Percentiles rank a stretch among this genome's conserved stretches.
Evolutionary conservation across 35 echinoderm and acorn worm species (phyloP).

Genomic region (Lytechinus pictus): DNA sequence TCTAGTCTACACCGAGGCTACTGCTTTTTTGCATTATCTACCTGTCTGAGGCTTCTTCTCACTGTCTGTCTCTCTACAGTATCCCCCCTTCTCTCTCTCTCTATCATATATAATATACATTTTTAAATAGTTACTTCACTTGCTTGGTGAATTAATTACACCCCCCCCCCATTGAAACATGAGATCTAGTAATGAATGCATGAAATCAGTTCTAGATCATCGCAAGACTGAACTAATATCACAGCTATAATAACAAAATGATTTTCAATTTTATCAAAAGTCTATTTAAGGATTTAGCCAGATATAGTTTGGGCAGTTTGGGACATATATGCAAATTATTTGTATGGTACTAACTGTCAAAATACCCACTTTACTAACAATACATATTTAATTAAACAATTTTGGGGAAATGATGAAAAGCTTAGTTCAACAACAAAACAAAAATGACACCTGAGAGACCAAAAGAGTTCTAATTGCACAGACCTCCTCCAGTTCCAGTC

Average conservation of each 20-base stretch:
- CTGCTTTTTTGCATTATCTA: not conserved
- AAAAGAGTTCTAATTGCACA: not conserved
- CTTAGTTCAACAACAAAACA: no score
- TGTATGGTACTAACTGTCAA: no score
- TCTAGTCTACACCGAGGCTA: slow-evolving; percentile 9
- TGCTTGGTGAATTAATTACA: no score
- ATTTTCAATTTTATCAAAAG: no score
- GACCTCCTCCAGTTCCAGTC: not conserved
- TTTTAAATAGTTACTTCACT: no score
- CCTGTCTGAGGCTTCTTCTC: not conserved
- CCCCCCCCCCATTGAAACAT: not conserved
- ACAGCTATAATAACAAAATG: no score
- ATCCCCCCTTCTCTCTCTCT: not conserved
- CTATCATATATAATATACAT: not conserved
- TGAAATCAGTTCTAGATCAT: not conserved
- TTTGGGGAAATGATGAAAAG: no score
- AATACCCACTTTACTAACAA: not conserved
- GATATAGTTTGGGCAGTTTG: no score
- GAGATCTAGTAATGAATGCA: not conserved
- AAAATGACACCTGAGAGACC: no score
- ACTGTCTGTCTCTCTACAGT: not conserved
- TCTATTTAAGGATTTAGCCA: no score
- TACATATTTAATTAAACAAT: no score
- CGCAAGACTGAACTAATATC: not conserved
- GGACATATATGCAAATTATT: no score